Conservation (phyloP, 2,113 vertebrate genomes). For the Erythrolamprus reginae region DNA sequence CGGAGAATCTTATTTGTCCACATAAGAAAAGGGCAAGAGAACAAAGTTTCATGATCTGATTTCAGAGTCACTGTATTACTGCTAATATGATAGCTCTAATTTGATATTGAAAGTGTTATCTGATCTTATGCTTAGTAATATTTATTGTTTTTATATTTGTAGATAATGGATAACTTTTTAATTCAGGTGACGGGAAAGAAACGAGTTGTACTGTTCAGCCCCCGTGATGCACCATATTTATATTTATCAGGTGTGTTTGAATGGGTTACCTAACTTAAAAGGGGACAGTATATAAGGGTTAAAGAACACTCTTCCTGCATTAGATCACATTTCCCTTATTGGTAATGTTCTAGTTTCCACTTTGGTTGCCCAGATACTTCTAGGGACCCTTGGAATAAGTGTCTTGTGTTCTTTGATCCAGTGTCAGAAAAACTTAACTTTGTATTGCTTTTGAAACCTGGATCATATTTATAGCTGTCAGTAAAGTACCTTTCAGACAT, state of each 20-base stretch:
- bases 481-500: not conserved
- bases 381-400: not conserved
- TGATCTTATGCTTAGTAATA: not conserved
- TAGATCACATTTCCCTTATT: not conserved
- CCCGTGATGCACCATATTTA: conserved; percentile 85
- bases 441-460: not conserved
- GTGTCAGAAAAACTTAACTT: not conserved
- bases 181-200: conserved; percentile 92
- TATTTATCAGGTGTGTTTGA: conserved; percentile 84
- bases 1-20: not conserved
- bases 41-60: not conserved
- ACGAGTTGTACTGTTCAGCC: conserved; percentile 83
- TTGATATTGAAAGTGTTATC: not conserved
- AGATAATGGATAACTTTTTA: conserved; percentile 98
- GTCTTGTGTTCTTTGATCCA: not conserved
- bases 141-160: conserved; percentile 13
- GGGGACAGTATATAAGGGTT: not conserved
- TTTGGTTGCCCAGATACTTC: not conserved
- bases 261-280: not conserved
- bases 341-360: not conserved
- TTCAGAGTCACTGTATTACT: not conserved
- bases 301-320: not conserved
- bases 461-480: not conserved
- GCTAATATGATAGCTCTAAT: not conserved
- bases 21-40: not conserved